These are phyloP conservation scores for Corythornis leucogaster DNA, from an alignment of 2,797 vertebrate species.

Conservation along the genomic window DNA sequence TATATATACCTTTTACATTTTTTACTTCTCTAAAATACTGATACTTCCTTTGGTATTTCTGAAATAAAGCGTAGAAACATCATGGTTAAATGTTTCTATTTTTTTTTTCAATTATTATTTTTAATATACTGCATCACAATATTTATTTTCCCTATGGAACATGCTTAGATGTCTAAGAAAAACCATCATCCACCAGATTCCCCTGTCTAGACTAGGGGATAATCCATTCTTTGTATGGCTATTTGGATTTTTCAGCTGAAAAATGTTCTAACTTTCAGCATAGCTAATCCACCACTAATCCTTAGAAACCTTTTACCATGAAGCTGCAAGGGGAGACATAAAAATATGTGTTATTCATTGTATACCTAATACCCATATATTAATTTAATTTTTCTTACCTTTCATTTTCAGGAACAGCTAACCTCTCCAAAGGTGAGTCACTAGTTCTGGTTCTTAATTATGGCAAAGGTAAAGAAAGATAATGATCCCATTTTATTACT, in stretches of 20 bases:
- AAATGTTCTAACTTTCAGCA: slow-evolving; percentile 24
- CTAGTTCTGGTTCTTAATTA: neutral
- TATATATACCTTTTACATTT: too few species aligned
- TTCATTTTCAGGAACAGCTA: neutral
- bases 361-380: neutral
- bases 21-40: neutral
- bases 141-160: neutral
- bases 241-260: slow-evolving; percentile 36
- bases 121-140: neutral
- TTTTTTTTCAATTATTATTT: neutral
- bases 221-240: neutral
- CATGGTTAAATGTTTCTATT: neutral
- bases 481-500: neutral
- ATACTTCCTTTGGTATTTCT: neutral
- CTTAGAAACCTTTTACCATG: neutral
- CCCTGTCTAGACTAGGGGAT: neutral
- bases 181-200: neutral
- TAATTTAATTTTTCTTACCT: slow-evolving; percentile 9
- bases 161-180: neutral
- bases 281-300: slow-evolving; percentile 22
- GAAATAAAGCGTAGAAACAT: neutral
- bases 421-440: neutral
- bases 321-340: neutral
- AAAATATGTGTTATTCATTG: neutral
- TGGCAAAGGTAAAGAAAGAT: neutral